A percentile compares a stretch with the other conserved stretches of the same genome.
These are phyloP conservation scores for Chrysotoxum bicinctum DNA, from an alignment of 2,888 invertebrate species.

Conservation along the genomic window DNA sequence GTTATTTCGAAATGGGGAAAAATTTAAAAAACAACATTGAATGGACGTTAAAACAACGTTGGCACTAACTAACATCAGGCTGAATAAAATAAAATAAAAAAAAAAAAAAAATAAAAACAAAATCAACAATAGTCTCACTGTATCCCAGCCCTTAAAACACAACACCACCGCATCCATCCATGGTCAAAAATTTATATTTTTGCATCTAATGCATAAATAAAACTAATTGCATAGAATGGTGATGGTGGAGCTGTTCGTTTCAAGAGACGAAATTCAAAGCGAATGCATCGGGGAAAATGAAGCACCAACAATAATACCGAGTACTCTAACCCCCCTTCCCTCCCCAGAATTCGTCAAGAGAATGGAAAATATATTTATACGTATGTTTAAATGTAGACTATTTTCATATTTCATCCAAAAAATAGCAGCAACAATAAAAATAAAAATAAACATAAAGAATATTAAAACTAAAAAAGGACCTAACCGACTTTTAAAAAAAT, in stretches of 20 bases:
- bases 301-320: neutral
- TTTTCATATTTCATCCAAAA: slow-evolving; percentile 68
- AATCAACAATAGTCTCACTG: slow-evolving; percentile 28
- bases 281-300: slow-evolving; percentile 42
- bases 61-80: slow-evolving; percentile 70
- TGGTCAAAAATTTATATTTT: slow-evolving; percentile 70
- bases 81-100: slow-evolving; percentile 15
- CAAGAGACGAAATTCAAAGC: slow-evolving; percentile 29
- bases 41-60: slow-evolving; percentile 66
- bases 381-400: slow-evolving; percentile 68
- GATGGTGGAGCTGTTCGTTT: slow-evolving; percentile 48
- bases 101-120: neutral
- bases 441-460: slow-evolving; percentile 36
- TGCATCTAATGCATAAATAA: slow-evolving; percentile 73
- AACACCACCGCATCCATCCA: slow-evolving; percentile 39
- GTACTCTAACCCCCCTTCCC: neutral
- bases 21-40: slow-evolving; percentile 38
- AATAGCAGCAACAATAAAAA: slow-evolving; percentile 20
- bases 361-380: slow-evolving; percentile 46
- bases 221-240: slow-evolving; percentile 68
- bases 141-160: neutral
- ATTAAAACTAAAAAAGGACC: slow-evolving; percentile 54
- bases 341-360: neutral
- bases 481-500: slow-evolving; percentile 3
- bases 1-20: slow-evolving; percentile 44